Evolutionary conservation across 2,888 invertebrate species (phyloP).

Genomic region (Anoncus sp.): DNA sequence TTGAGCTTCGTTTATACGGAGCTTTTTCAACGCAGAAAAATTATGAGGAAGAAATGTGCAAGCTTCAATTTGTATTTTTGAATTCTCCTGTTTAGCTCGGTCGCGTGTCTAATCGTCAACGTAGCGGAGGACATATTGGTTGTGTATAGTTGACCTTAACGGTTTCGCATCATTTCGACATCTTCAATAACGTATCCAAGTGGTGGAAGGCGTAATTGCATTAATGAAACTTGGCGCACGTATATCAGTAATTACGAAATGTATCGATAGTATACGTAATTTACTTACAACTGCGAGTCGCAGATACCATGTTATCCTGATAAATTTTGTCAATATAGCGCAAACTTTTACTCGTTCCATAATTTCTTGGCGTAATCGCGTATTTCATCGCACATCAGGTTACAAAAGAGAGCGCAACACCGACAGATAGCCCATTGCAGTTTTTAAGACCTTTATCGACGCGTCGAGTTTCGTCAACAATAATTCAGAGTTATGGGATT

Average conservation of each 20-base stretch:
- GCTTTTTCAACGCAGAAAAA: background rate
- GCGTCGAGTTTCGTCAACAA: background rate
- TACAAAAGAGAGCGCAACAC: conserved; percentile 67
- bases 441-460: conserved; percentile 68
- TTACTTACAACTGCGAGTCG: background rate
- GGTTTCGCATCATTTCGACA: too few relatives aligned
- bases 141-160: too few relatives aligned
- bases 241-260: background rate
- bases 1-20: background rate
- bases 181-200: too few relatives aligned
- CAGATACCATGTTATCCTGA: too few relatives aligned
- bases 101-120: too few relatives aligned
- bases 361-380: background rate
- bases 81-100: background rate
- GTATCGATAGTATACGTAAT: background rate
- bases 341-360: background rate
- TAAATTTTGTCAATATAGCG: background rate
- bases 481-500: background rate
- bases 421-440: conserved; percentile 72
- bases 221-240: background rate
- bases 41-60: background rate
- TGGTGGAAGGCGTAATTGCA: too few relatives aligned
- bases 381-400: background rate
- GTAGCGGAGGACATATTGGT: too few relatives aligned
- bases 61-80: background rate